Percentiles rank a stretch among this genome's conserved stretches.
Evolutionary conservation across 1,140 invertebrate species (phyloP).

Genomic region (Bombyx mori): DNA sequence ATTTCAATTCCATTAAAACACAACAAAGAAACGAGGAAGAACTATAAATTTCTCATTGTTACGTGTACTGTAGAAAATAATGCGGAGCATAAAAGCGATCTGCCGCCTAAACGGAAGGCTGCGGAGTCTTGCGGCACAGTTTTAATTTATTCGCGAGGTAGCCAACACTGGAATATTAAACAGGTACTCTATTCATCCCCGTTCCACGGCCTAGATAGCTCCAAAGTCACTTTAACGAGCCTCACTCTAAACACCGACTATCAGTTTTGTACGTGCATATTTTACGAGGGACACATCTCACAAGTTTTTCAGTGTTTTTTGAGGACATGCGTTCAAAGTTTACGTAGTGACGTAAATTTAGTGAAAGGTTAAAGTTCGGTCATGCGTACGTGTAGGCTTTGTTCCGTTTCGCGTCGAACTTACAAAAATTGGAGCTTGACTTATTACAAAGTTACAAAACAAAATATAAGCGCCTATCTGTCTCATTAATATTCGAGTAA

Average conservation of each 20-base stretch:
- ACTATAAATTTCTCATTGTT: too few species aligned
- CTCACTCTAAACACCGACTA: conserved; percentile 11
- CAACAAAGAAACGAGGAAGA: too few species aligned
- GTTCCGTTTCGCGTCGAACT: too few species aligned
- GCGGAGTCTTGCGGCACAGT: conserved; percentile 14
- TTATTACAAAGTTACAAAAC: too few species aligned
- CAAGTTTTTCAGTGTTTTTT: not conserved
- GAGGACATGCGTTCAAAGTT: too few species aligned
- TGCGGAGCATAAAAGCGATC: conserved; percentile 11
- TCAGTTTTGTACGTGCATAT: conserved; percentile 6
- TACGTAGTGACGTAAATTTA: too few species aligned
- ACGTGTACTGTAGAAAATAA: not conserved
- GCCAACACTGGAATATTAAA: conserved; percentile 26
- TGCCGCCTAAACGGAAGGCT: conserved; percentile 14
- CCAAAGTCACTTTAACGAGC: conserved; percentile 19
- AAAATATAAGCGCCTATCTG: too few species aligned
- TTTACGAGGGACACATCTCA: not conserved
- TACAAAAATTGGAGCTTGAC: too few species aligned
- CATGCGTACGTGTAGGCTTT: too few species aligned
- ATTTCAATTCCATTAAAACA: too few species aligned
- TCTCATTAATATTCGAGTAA: too few species aligned
- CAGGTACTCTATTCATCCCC: conserved; percentile 27
- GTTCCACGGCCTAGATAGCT: conserved; percentile 22
- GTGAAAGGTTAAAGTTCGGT: too few species aligned
- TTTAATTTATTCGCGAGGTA: conserved; percentile 24